Evolutionary conservation across 2,113 vertebrate species (phyloP), one percentile per base, ranked within the genome.

Genomic region (Tachuris rubrigastra): DNA sequence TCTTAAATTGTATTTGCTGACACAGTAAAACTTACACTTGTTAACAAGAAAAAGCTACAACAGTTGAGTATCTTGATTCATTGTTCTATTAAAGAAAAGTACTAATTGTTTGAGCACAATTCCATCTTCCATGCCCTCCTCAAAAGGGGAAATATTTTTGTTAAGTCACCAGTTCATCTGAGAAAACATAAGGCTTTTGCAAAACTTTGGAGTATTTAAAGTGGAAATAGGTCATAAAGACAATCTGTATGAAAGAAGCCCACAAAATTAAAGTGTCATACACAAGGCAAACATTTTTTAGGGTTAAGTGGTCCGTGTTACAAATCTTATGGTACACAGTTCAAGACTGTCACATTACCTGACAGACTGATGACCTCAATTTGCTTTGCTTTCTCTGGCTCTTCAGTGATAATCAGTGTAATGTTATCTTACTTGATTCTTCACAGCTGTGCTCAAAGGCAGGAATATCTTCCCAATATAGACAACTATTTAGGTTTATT

Each of bases 391-490:
- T 87, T 25, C 50, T 58, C 5, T 62, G 50, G n/a, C 53, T 95
- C 8, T 76, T 94, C 52, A 58, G 53, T 73, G 49, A 62, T 93
- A 69, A 89, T 92, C 69, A 89, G 46, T 31, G 31, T 87, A 35
- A 50, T 80, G 49, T 85, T 89, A 69, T 58, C 46, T 94, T 87
- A 85, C 49, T 93, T 95, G 37, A 87, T 82, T 87, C 56, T 79
- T 87, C 41, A 85, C 72, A 95, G 77, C 71, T 91, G 16, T 30
- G 12, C 73, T 93, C 41, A 85, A 93, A 89, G 41, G 66, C 4
- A 46, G 24, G 20, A 56, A 67, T 78, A 68, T 91, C 47, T 87
- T 92, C n/a, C 22, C 33, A 82, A 31, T 49, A n/a, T 20, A n/a
- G n/a, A n/a, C n/a, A 46, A 19, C 19, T 67, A 14, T 50, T 93